Conservation (phyloP, 2,797 vertebrate genomes). For the Knipowitschia caucasica region DNA sequence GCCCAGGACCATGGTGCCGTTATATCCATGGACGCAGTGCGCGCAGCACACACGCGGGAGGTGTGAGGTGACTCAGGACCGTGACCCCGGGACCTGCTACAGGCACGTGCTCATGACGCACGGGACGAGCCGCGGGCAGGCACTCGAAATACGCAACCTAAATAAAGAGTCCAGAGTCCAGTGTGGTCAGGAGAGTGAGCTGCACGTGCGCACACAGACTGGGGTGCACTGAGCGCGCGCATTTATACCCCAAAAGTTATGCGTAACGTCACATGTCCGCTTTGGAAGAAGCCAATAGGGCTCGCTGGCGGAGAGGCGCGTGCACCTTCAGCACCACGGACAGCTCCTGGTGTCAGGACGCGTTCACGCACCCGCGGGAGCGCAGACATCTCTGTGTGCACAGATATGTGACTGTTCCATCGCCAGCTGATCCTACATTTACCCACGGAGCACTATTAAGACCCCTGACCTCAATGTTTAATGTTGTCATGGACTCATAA, state of each 20-base stretch:
- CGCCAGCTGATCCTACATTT: no score
- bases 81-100: slow-evolving; percentile 4
- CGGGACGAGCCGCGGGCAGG: slow-evolving; percentile 33
- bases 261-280: slow-evolving; percentile 36
- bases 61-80: slow-evolving; percentile 25
- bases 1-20: slow-evolving; percentile 34
- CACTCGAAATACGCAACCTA: slow-evolving; percentile 43
- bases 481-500: no score
- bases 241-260: slow-evolving; percentile 19
- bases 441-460: no score
- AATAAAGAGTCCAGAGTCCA: slow-evolving; percentile 15
- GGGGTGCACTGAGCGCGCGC: slow-evolving; percentile 10
- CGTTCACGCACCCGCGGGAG: not conserved
- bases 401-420: no score
- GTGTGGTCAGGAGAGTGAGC: slow-evolving; percentile 1
- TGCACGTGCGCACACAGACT: not conserved
- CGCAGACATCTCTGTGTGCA: no score
- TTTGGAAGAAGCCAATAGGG: not conserved
- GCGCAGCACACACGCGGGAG: slow-evolving; percentile 34
- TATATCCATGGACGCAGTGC: slow-evolving; percentile 57
- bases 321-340: not conserved
- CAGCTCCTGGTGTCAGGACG: not conserved
- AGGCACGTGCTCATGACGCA: slow-evolving; percentile 43
- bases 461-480: no score
- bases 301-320: not conserved